Conservation (phyloP, 2,797 vertebrate genomes). For the Philypnodon macrostomus region DNA sequence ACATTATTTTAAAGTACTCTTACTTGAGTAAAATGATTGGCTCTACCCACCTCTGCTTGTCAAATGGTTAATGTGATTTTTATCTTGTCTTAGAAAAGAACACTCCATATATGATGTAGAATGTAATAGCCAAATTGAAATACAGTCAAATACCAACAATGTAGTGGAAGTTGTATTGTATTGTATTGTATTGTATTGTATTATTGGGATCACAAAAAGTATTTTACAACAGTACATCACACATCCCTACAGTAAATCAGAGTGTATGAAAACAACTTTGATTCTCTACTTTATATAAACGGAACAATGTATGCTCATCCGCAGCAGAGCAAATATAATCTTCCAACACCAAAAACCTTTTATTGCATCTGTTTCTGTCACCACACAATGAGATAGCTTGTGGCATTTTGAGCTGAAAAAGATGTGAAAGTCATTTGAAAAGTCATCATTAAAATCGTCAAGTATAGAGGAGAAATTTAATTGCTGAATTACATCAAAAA, state of each 20-base stretch:
- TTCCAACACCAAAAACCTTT: neutral
- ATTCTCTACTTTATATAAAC: neutral
- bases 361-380: slow-evolving; percentile 1
- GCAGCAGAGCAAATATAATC: neutral
- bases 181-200: too few species aligned
- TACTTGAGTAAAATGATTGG: too few species aligned
- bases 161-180: too few species aligned
- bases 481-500: slow-evolving; percentile 17
- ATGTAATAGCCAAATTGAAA: too few species aligned
- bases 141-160: too few species aligned
- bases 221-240: slow-evolving; percentile 10
- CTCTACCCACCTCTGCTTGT: too few species aligned
- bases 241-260: slow-evolving; percentile 14
- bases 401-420: neutral
- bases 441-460: slow-evolving; percentile 14
- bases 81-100: too few species aligned
- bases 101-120: too few species aligned
- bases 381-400: neutral
- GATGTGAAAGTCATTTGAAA: slow-evolving; percentile 8
- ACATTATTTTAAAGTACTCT: too few species aligned
- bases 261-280: slow-evolving; percentile 8
- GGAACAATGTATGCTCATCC: neutral
- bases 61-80: too few species aligned
- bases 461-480: slow-evolving; percentile 11
- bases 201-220: too few species aligned